phyloP scores from a whole-genome alignment of 37 sponge, comb jelly and placozoan species.

The Oopsacas minuta region DNA sequence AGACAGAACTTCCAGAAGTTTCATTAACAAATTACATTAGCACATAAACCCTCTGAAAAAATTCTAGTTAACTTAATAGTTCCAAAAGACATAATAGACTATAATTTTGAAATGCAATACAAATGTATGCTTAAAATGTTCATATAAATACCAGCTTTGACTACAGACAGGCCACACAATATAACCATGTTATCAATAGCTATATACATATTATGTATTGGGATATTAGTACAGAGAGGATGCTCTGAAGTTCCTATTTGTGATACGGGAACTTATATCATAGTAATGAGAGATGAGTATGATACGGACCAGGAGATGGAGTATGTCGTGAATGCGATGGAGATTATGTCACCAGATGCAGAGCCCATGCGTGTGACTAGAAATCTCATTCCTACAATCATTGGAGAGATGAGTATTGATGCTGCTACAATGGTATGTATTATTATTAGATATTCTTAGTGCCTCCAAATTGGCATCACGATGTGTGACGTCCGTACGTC shows the following conservation, averaged over 20 bases:
- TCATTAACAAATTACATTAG: too few species aligned
- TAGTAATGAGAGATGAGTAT: not conserved
- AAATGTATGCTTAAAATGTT: too few species aligned
- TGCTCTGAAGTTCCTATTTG: not conserved
- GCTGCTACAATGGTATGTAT: slow-evolving; percentile 5
- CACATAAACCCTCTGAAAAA: too few species aligned
- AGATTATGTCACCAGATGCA: not conserved
- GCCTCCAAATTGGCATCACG: too few species aligned
- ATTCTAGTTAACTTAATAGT: too few species aligned
- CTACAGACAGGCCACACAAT: too few species aligned
- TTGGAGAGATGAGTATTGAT: not conserved
- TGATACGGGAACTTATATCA: not conserved
- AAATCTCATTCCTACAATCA: not conserved
- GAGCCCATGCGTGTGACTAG: not conserved
- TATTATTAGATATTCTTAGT: not conserved
- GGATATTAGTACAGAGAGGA: not conserved
- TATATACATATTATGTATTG: not conserved
- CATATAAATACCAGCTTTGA: too few species aligned
- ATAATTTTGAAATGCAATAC: too few species aligned
- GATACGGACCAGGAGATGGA: not conserved
- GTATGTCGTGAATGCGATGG: not conserved
- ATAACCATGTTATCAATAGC: not conserved
- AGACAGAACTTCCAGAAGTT: too few species aligned
- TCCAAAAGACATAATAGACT: too few species aligned
- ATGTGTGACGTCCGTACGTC: too few species aligned